Evolutionary conservation across 2,797 vertebrate genomes (phyloP), one percentile per base, ranked within the genome.

Genomic region (Myotis findleyi): DNA sequence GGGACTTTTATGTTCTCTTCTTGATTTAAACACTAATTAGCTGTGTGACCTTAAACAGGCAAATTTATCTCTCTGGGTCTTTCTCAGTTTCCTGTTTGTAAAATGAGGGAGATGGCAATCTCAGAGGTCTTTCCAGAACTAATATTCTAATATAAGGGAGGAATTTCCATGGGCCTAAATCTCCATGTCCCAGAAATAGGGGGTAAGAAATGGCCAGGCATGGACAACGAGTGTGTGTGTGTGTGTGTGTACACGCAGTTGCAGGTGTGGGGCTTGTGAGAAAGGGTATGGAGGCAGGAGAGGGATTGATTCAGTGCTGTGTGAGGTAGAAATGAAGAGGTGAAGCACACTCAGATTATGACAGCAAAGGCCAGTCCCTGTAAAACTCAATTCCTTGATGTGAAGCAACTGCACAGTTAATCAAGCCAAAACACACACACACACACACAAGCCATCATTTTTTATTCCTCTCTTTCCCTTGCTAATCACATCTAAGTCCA

Each of bases 401-500:
- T 80, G 41, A 92, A 85, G 41, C 49, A 87, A 47, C n/a, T 69
- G 25, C 8, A 68, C 4, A 51, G 11, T 76, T 83, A 81, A 72
- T 86, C 53, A 72, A 81, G 73, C 33, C 49, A 23, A 30, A 30
- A 62, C 68, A 90, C 12, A 21, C 36, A 38, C 36, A 38, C 36
- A 38, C 36, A 59, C 68, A 89, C 12, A 21, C 6, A 90, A 80
- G 44, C n/a, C 27, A 30, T 81, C 33, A 47, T 76, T 84, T 87
- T 72, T 55, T 17, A 89, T 89, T 92, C 53, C 16, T 89, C 27
- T 95, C 17, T 91, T 80, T 69, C 41, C 64, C 14, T 87, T 89
- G 55, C 41, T 84, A 89, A 87, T 91, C 80, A 94, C 8, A 87
- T 62, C n/a, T 72, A 84, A 64, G 64, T 83, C 86, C 76, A 89